These are phyloP conservation scores for Gandaritis pyraliata DNA, from an alignment of 2,888 invertebrate genomes.

Conservation along the genomic window DNA sequence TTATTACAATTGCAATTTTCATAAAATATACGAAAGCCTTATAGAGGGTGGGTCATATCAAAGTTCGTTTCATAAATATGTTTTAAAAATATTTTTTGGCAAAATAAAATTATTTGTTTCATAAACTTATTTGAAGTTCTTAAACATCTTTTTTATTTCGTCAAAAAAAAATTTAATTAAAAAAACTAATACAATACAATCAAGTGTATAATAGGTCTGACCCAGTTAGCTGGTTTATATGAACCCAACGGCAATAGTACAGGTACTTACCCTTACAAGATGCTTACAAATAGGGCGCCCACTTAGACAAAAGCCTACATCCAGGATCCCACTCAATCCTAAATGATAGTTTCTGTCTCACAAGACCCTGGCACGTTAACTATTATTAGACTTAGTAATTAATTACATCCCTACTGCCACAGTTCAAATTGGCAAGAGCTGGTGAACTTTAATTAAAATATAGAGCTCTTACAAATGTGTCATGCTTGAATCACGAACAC, in stretches of 20 bases:
- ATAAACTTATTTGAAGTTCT: too few relatives aligned
- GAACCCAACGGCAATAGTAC: conserved; percentile 12
- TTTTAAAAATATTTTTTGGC: too few relatives aligned
- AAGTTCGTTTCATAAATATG: too few relatives aligned
- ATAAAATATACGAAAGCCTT: conserved; percentile 14
- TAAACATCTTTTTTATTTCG: too few relatives aligned
- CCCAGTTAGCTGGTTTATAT: conserved; percentile 9
- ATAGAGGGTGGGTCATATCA: not conserved
- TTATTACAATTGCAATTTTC: conserved; percentile 22
- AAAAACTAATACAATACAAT: too few relatives aligned
- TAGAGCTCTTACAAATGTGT: too few relatives aligned
- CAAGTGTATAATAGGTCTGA: not conserved
- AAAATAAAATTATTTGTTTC: too few relatives aligned
- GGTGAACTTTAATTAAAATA: not conserved
- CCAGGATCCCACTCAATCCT: conserved; percentile 56
- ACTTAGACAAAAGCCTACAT: conserved; percentile 42
- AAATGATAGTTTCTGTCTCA: conserved; percentile 68
- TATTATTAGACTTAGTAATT: conserved; percentile 66
- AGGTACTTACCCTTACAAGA: conserved; percentile 32
- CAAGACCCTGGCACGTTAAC: conserved; percentile 51
- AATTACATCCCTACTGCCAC: conserved; percentile 58
- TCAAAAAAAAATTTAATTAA: too few relatives aligned
- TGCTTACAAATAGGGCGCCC: conserved; percentile 37
- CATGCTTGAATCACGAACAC: too few relatives aligned
- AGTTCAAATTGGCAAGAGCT: conserved; percentile 11